Evolutionary conservation across 1,140 invertebrate genomes (phyloP), one percentile per base, ranked within the genome.

Genomic region (Pseudomyrmex pallidus): DNA sequence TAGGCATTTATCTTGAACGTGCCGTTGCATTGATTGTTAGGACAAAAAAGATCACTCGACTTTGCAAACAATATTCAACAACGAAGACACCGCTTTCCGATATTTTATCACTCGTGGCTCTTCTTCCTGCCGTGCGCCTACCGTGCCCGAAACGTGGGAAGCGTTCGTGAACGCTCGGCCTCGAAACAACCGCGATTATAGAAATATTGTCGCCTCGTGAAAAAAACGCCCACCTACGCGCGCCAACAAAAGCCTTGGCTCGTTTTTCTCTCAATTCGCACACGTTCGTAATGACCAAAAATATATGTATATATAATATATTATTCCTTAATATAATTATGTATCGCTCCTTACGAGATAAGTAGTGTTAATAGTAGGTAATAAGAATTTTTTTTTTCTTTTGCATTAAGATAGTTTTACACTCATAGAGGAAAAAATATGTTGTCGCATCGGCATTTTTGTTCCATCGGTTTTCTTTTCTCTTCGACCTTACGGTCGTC

Each of bases 251-350:
- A 93, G 88, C 89, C 86, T 92, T 93, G 91, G 91, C 90, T 91
- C 88, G 87, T 90, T 89, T 35, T 35, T 35, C 35, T 35, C 87
- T 89, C 90, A 87, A 82, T 90, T 88, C 90, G 90, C 90, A 92
- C 91, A 91, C 89, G 91, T 92, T 91, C 91, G 93, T 93, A 93
- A 94, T 94, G 93, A 94, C 92, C 93, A 94, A 94, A 94, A 94
- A 94, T 94, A 94, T 94, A 94, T 94, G 90, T 94, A 91, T 92
- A 91, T 92, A 91, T 92, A 92, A 93, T 92, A 93, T 94, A 91
- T 93, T 91, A 91, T 91, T 92, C 91, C 88, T 92, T 91, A 35
- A 91, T 92, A 92, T 92, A 92, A 88, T 93, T 92, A 12, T 52
- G 92, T 90, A 91, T 93, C 91, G 91, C 92, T 92, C 83, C 93